Conservation (phyloP, 2,888 invertebrate genomes). For the Chromoteleia sp. region DNA sequence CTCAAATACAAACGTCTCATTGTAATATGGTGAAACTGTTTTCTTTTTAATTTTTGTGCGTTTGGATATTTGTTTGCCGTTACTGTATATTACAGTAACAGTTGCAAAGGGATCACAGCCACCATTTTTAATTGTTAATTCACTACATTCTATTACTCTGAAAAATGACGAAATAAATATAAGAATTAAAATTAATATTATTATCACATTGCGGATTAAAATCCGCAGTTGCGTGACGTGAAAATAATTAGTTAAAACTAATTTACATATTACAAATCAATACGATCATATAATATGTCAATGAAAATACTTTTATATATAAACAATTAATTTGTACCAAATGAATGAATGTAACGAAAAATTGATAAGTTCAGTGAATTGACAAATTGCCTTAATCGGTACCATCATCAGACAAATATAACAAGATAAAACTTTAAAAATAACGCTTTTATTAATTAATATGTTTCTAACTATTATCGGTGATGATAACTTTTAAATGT, state of each 20-base stretch:
- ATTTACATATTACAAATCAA: too few relatives aligned
- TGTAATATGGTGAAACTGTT: slow-evolving; percentile 95
- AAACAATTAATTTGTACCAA: too few relatives aligned
- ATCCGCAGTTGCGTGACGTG: too few relatives aligned
- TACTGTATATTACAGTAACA: slow-evolving; percentile 92
- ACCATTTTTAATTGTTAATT: slow-evolving; percentile 95
- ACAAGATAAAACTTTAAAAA: neutral
- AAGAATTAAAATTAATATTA: too few relatives aligned
- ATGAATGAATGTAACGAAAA: too few relatives aligned
- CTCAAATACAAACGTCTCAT: slow-evolving; percentile 93
- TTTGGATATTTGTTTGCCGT: slow-evolving; percentile 91
- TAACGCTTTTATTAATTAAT: neutral
- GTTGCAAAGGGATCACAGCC: slow-evolving; percentile 96
- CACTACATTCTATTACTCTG: slow-evolving; percentile 93
- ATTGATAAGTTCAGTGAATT: too few relatives aligned
- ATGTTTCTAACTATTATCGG: neutral
- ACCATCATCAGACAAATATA: neutral
- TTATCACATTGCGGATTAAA: too few relatives aligned
- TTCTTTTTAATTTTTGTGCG: slow-evolving; percentile 95
- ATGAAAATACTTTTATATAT: too few relatives aligned
- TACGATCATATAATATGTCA: too few relatives aligned
- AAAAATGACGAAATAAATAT: too few relatives aligned
- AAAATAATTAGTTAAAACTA: too few relatives aligned
- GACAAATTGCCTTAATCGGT: too few relatives aligned
- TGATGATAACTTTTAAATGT: neutral